Percentiles rank a stretch among this genome's conserved stretches.
phyloP scores from a whole-genome alignment of 2,888 invertebrate genomes.

The Monochamus alternatus region DNA sequence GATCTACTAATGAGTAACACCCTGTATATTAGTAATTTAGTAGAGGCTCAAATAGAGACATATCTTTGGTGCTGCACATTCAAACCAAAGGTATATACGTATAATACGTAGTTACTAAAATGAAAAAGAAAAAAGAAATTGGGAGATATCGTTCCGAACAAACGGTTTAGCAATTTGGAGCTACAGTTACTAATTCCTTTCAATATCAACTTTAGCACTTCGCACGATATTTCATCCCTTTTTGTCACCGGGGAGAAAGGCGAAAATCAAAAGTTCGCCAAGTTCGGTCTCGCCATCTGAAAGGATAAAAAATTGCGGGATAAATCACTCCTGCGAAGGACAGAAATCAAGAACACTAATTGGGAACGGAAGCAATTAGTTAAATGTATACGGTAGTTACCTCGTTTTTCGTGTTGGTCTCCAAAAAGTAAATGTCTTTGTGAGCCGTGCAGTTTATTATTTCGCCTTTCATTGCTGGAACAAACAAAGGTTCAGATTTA shows the following conservation, averaged over 20 bases:
- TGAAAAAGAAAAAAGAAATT: no score
- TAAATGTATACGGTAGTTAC: slow-evolving; percentile 53
- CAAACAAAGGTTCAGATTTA: slow-evolving; percentile 38
- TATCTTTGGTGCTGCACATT: no score
- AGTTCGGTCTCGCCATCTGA: background rate
- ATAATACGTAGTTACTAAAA: no score
- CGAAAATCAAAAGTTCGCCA: background rate
- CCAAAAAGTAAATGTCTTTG: slow-evolving; percentile 68
- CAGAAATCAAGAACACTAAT: slow-evolving; percentile 36
- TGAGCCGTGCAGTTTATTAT: slow-evolving; percentile 65
- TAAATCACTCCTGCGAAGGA: slow-evolving; percentile 17
- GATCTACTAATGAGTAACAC: no score
- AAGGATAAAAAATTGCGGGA: slow-evolving; percentile 11
- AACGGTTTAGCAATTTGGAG: no score
- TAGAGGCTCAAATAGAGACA: no score
- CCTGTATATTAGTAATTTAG: no score
- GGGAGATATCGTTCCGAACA: no score
- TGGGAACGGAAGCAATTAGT: slow-evolving; percentile 48
- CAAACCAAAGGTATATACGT: no score
- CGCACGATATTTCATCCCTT: background rate
- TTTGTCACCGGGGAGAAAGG: no score
- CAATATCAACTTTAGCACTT: background rate
- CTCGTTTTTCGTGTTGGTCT: slow-evolving; percentile 67
- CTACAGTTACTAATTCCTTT: no score
- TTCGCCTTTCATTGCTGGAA: slow-evolving; percentile 66